Conservation (phyloP, 2,113 vertebrate species). For the Mystacornis crossleyi region DNA sequence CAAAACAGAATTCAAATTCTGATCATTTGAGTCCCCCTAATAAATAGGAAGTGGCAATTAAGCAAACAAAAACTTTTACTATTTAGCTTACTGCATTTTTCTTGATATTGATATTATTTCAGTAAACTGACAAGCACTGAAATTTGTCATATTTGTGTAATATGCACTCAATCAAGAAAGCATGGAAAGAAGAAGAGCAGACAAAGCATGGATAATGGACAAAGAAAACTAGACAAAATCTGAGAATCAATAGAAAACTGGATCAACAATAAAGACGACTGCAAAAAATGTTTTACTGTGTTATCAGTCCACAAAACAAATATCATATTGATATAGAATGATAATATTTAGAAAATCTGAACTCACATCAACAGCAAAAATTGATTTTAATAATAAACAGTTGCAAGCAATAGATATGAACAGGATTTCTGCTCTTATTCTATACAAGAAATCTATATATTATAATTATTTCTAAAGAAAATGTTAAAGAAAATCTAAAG, state of each 20-base stretch:
- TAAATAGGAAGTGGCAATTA: conserved; percentile 23
- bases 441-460: not conserved
- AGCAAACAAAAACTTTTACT: not conserved
- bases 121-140: not conserved
- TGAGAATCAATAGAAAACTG: not conserved
- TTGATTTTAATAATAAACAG: not conserved
- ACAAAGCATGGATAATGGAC: not conserved
- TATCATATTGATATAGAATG: not conserved
- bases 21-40: conserved; percentile 33
- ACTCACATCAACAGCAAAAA: not conserved
- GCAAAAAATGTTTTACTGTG: not conserved
- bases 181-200: not conserved
- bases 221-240: not conserved
- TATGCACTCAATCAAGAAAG: not conserved
- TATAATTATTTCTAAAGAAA: not conserved
- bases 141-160: not conserved
- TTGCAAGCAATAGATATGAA: not conserved
- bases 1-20: conserved; percentile 10
- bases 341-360: not conserved
- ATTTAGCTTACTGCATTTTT: not conserved
- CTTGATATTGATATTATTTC: not conserved
- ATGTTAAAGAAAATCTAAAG: not conserved
- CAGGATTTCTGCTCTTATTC: not conserved
- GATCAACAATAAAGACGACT: not conserved
- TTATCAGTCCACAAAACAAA: not conserved